Evolutionary conservation across 2,888 invertebrate species (phyloP).

Genomic region (Nomada lathburiana): DNA sequence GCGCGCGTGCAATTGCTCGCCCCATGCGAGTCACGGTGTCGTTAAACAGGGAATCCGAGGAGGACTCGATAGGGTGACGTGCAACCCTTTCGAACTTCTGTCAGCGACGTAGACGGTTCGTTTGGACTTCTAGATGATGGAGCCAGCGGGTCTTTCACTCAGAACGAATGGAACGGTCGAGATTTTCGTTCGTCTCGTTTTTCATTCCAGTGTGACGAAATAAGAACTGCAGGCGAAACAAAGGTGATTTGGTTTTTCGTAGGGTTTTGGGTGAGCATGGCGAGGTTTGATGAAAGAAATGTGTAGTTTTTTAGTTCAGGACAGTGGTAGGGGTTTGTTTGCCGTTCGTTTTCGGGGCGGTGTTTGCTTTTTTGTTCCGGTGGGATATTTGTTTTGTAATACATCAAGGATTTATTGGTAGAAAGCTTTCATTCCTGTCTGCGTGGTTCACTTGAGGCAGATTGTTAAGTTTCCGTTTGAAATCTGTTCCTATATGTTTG

Average conservation of each 20-base stretch:
- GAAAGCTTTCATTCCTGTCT: no score
- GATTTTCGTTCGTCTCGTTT: background rate
- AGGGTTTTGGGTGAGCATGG: no score
- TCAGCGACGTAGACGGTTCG: background rate
- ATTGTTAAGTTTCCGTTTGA: no score
- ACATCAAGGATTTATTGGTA: no score
- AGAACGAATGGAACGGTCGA: slow-evolving; percentile 1
- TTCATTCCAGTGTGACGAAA: background rate
- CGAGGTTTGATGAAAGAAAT: background rate
- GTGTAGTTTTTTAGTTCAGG: background rate
- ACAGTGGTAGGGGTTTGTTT: no score
- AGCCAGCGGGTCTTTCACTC: background rate
- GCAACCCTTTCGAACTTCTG: slow-evolving; percentile 23
- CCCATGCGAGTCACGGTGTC: slow-evolving; percentile 25
- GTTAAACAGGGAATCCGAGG: slow-evolving; percentile 34
- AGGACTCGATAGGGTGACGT: slow-evolving; percentile 24
- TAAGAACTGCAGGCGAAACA: background rate
- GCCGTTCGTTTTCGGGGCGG: no score
- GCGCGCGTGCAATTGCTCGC: slow-evolving; percentile 29
- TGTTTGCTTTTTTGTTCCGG: no score
- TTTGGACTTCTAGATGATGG: background rate
- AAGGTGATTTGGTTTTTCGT: background rate
- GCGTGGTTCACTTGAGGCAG: no score
- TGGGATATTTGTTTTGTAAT: no score
- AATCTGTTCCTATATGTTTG: no score